A percentile compares a stretch with the other conserved stretches of the same genome.
phyloP scores from a whole-genome alignment of 2,888 invertebrate genomes.

The Bugula neritina region DNA sequence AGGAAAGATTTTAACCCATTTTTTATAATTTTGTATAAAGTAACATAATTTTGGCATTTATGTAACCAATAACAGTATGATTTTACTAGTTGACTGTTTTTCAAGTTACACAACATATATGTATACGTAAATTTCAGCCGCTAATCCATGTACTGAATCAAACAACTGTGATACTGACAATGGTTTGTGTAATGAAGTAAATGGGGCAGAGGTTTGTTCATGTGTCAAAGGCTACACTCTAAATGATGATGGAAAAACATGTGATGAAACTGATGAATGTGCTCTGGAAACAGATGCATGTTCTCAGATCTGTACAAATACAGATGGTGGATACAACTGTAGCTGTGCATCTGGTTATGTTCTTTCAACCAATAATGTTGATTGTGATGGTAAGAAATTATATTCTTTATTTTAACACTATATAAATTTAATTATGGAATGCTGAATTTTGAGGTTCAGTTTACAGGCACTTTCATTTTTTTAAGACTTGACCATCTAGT shows the following conservation, averaged over 20 bases:
- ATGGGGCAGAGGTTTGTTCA: neutral
- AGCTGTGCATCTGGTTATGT: neutral
- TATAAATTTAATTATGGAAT: no score
- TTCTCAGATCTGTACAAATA: slow-evolving; percentile 7
- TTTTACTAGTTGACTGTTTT: no score
- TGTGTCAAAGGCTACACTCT: slow-evolving; percentile 8
- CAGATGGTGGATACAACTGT: slow-evolving; percentile 16
- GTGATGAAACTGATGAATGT: slow-evolving; percentile 17
- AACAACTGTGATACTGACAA: neutral
- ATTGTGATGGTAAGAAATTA: neutral
- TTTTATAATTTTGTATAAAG: no score
- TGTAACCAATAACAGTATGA: no score
- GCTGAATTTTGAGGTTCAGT: no score
- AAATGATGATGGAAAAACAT: slow-evolving; percentile 6
- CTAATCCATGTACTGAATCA: neutral
- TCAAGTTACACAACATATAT: no score
- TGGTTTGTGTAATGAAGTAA: slow-evolving; percentile 7
- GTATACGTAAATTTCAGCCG: slow-evolving; percentile 17
- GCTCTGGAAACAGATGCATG: neutral
- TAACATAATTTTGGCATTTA: no score
- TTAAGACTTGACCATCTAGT: no score
- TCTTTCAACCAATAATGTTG: neutral
- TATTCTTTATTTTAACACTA: neutral
- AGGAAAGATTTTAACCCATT: no score
- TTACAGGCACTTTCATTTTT: no score